Percentiles rank a stretch among this genome's conserved stretches.
Conservation (phyloP, 2,113 vertebrate species). For the Pyxicephalus adspersus region DNA sequence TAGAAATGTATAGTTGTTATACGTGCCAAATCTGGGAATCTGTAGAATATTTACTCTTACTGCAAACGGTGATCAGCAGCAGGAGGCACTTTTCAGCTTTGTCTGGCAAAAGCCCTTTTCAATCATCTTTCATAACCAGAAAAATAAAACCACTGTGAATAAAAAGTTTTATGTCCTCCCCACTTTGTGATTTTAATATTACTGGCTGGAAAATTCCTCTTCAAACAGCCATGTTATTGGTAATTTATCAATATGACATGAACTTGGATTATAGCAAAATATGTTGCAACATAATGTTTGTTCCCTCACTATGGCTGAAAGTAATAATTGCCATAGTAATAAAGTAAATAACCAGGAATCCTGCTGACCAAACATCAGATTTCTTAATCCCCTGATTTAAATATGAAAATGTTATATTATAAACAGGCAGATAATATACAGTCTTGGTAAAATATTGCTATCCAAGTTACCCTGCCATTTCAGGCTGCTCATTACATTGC, state of each 20-base stretch:
- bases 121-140: too few relatives aligned
- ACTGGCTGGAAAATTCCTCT: constrained; percentile 8
- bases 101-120: background rate
- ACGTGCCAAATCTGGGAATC: too few relatives aligned
- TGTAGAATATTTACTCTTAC: too few relatives aligned
- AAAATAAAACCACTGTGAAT: too few relatives aligned
- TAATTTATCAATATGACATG: background rate
- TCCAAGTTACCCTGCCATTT: too few relatives aligned
- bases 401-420: background rate
- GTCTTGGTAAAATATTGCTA: too few relatives aligned
- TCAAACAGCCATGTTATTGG: background rate
- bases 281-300: constrained; percentile 8
- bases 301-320: background rate
- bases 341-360: background rate
- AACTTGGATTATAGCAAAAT: background rate
- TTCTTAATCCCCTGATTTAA: background rate
- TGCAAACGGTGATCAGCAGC: too few relatives aligned
- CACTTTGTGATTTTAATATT: background rate
- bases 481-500: background rate
- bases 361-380: background rate
- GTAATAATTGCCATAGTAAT: background rate
- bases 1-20: too few relatives aligned
- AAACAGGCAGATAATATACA: too few relatives aligned
- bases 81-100: background rate
- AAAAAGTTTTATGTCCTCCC: background rate